A percentile compares a stretch with the other conserved stretches of the same genome.
These are phyloP conservation scores for Amia ocellicauda DNA, from an alignment of 2,113 vertebrate species.

Conservation along the genomic window DNA sequence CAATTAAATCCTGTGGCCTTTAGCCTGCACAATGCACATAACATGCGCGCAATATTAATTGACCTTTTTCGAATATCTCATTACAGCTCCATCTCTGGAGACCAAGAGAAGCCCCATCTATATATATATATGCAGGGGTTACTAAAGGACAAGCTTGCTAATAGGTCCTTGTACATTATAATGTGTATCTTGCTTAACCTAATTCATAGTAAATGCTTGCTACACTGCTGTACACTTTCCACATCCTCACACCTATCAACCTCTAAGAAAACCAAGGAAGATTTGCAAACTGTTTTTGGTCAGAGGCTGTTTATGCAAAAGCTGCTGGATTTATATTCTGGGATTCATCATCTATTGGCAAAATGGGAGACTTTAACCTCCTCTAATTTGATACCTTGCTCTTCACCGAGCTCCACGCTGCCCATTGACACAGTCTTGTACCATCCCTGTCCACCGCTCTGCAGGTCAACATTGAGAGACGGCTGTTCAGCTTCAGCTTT, in stretches of 20 bases:
- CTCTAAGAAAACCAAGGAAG: too few species aligned
- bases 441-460: neutral
- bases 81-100: conserved; percentile 28
- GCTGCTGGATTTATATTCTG: too few species aligned
- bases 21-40: neutral
- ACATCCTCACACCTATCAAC: neutral
- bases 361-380: too few species aligned
- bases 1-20: neutral
- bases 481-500: conserved; percentile 79
- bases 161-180: conserved; percentile 14
- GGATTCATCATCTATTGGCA: too few species aligned
- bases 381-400: too few species aligned
- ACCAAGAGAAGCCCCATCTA: neutral
- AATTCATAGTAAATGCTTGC: neutral
- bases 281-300: too few species aligned
- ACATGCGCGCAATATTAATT: conserved; percentile 39
- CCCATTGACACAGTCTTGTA: neutral
- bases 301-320: too few species aligned
- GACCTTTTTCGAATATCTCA: conserved; percentile 24
- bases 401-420: neutral
- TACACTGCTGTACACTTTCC: neutral
- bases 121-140: conserved; percentile 14
- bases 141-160: conserved; percentile 18
- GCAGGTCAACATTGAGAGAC: conserved; percentile 76
- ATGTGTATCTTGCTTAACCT: conserved; percentile 3